These are phyloP conservation scores for Drosophila kuntzei DNA, from an alignment of 2,888 invertebrate species.

Conservation along the genomic window DNA sequence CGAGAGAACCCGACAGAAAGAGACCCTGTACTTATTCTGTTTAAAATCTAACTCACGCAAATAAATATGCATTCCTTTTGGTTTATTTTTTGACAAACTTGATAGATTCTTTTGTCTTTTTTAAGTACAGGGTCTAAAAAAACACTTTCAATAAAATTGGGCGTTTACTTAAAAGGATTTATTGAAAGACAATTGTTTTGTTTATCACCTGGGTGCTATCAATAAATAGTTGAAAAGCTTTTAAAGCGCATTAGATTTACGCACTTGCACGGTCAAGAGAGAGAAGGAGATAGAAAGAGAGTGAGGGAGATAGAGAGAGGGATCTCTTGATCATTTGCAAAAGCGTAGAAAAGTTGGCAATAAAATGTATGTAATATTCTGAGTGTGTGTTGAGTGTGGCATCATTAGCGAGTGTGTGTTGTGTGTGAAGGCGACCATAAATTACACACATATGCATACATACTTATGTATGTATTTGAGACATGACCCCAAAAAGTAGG, in stretches of 20 bases:
- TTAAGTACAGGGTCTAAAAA: not conserved
- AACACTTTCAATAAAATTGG: slow-evolving; percentile 26
- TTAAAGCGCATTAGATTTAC: slow-evolving; percentile 51
- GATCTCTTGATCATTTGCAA: slow-evolving; percentile 2
- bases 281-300: not conserved
- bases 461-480: slow-evolving; percentile 2
- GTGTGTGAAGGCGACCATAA: slow-evolving; percentile 25
- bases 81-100: no score
- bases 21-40: not conserved
- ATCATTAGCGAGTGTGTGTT: slow-evolving; percentile 25
- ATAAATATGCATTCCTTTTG: no score
- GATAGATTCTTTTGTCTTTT: no score
- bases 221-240: slow-evolving; percentile 42
- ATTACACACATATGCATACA: slow-evolving; percentile 12
- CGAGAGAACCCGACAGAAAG: not conserved
- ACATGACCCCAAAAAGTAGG: slow-evolving; percentile 46
- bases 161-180: slow-evolving; percentile 39
- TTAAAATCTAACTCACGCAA: no score
- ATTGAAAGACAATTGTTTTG: not conserved
- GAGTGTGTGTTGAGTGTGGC: slow-evolving; percentile 13
- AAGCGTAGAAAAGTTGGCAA: slow-evolving; percentile 31
- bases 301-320: not conserved
- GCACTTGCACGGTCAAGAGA: slow-evolving; percentile 11
- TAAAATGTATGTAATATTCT: slow-evolving; percentile 6
- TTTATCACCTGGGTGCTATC: slow-evolving; percentile 52